Conservation (phyloP, 2,113 vertebrate genomes). For the Epinephelus lanceolatus region DNA sequence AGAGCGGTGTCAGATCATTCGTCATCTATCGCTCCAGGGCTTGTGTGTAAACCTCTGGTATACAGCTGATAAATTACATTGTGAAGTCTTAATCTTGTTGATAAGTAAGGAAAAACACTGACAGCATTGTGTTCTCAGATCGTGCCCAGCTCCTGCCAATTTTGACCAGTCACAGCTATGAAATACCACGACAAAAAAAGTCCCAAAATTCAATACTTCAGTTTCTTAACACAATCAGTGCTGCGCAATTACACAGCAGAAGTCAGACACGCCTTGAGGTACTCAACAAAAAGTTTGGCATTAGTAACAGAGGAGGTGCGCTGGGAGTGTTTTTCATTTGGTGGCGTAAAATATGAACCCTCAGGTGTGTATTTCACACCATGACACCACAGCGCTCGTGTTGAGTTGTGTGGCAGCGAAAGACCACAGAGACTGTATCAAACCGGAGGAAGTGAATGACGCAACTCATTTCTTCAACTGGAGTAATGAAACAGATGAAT, state of each 20-base stretch:
- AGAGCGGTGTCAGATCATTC: constrained; percentile 20
- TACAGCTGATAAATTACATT: constrained; percentile 45
- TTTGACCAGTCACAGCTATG: not conserved
- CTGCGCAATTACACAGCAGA: not conserved
- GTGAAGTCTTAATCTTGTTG: constrained; percentile 15
- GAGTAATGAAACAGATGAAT: constrained; percentile 39
- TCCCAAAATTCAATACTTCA: not conserved
- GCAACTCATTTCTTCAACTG: constrained; percentile 24
- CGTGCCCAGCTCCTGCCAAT: constrained; percentile 9
- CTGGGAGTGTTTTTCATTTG: constrained; percentile 37
- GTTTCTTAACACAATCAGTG: constrained; percentile 1
- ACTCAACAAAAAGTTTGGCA: constrained; percentile 27
- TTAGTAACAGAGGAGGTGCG: constrained; percentile 10
- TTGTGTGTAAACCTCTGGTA: not conserved
- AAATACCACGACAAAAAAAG: not conserved
- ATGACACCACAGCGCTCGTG: not conserved
- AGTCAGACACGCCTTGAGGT: constrained; percentile 37
- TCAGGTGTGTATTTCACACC: constrained; percentile 34
- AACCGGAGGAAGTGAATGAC: constrained; percentile 19
- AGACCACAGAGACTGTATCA: constrained; percentile 11
- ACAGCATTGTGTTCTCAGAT: constrained; percentile 14
- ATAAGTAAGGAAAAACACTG: constrained; percentile 13
- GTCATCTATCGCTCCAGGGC: constrained; percentile 35
- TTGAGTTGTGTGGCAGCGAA: constrained; percentile 4
- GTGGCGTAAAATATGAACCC: constrained; percentile 36